Conservation (phyloP, 2,113 vertebrate genomes). For the Leptosomus discolor region DNA sequence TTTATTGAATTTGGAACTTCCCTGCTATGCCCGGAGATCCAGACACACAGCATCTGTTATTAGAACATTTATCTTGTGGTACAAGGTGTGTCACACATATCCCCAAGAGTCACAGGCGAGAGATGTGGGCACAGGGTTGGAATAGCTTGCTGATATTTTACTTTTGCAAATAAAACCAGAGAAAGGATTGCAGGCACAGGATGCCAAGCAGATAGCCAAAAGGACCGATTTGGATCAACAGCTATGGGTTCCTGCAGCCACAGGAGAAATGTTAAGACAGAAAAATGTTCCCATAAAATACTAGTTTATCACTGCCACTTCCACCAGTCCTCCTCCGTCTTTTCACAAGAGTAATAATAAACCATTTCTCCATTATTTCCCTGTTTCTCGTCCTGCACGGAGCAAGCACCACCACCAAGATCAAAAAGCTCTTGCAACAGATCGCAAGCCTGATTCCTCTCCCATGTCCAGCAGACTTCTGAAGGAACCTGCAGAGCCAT, state of each 20-base stretch:
- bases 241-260: background rate
- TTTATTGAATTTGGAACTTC: background rate
- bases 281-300: background rate
- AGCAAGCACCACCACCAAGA: background rate
- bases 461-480: conserved; percentile 36
- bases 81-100: background rate
- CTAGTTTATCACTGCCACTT: background rate
- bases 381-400: background rate
- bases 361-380: background rate
- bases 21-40: background rate
- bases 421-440: conserved; percentile 6
- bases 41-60: background rate
- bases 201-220: background rate
- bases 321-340: background rate
- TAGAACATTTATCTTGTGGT: conserved; percentile 1
- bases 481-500: conserved; percentile 60
- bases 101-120: background rate
- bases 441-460: conserved; percentile 1
- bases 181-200: background rate
- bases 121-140: background rate
- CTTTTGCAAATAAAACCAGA: conserved; percentile 2
- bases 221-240: background rate
- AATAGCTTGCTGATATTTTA: background rate
- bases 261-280: background rate
- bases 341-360: conserved; percentile 12